Evolutionary conservation across 2,113 vertebrate species (phyloP).

Genomic region (Eubucco bourcierii): DNA sequence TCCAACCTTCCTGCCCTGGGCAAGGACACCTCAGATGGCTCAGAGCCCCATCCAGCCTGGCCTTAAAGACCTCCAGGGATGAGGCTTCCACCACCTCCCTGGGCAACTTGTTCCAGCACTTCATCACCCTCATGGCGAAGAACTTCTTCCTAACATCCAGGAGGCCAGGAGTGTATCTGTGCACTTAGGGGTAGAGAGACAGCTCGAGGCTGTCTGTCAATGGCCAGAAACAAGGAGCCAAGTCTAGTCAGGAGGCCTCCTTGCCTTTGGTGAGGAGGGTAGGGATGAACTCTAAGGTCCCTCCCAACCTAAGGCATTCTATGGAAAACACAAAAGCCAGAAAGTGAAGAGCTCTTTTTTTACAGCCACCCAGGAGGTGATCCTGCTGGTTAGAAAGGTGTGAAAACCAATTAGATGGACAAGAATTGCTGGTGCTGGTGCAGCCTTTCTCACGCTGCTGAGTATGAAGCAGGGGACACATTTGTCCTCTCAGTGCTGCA

Average conservation of each 20-base stretch:
- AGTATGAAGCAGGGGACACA: accelerated
- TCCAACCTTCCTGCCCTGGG: no score
- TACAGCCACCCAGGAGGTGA: neutral
- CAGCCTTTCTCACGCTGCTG: neutral
- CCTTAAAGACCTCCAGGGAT: no score
- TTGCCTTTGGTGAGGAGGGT: no score
- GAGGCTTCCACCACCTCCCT: no score
- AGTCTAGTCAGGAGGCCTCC: no score
- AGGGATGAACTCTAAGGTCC: no score
- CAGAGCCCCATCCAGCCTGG: no score
- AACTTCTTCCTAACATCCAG: no score
- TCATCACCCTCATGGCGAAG: no score
- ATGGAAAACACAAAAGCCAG: neutral
- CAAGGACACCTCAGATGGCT: no score
- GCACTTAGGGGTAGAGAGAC: neutral
- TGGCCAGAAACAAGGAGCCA: neutral
- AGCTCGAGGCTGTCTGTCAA: neutral
- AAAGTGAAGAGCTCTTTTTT: neutral
- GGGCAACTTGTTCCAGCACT: no score
- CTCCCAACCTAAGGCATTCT: no score
- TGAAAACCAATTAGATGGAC: neutral
- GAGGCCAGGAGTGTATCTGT: neutral
- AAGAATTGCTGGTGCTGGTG: neutral
- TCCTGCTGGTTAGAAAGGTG: neutral
- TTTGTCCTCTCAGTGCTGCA: neutral